phyloP scores from a whole-genome alignment of 2,797 vertebrate species.

The Chaenodraco wilsoni region DNA sequence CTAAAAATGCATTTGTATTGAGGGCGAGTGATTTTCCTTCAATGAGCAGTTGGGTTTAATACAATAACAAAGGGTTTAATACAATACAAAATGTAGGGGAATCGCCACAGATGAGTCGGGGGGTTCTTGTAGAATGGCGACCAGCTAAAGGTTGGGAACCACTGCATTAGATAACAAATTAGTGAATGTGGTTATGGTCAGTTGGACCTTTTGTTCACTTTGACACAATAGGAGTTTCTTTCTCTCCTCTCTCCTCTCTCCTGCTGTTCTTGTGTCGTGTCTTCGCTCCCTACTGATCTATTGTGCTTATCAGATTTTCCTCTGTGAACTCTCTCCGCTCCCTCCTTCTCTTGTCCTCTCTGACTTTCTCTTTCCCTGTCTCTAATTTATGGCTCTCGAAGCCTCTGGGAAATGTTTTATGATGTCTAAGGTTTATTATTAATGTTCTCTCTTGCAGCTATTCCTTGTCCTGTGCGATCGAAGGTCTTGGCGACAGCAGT shows the following conservation, averaged over 20 bases:
- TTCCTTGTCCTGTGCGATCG: slow-evolving; percentile 89
- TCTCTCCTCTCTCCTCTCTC: slow-evolving; percentile 20
- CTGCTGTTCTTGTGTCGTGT: slow-evolving; percentile 35
- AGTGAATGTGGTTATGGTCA: slow-evolving; percentile 53
- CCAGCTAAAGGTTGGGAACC: too few species aligned
- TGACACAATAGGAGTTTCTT: slow-evolving; percentile 47
- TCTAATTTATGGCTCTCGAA: slow-evolving; percentile 14
- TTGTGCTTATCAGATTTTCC: slow-evolving; percentile 27
- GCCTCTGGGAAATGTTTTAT: slow-evolving; percentile 5
- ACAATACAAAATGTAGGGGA: too few species aligned
- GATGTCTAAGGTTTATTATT: slow-evolving; percentile 27
- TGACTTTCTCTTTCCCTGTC: slow-evolving; percentile 14
- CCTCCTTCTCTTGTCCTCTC: background rate
- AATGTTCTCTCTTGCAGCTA: slow-evolving; percentile 82
- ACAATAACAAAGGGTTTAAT: too few species aligned
- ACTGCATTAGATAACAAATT: slow-evolving; percentile 47
- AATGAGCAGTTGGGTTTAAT: too few species aligned
- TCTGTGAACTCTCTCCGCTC: slow-evolving; percentile 1
- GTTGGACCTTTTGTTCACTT: slow-evolving; percentile 63
- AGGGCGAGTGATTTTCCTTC: too few species aligned
- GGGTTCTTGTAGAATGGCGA: too few species aligned
- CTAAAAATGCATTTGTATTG: too few species aligned
- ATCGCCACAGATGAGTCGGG: too few species aligned
- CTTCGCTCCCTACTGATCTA: slow-evolving; percentile 50
- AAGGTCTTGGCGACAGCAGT: slow-evolving; percentile 87